Evolutionary conservation across 2,888 invertebrate genomes (phyloP).

Genomic region (Acrobeloides nanus): DNA sequence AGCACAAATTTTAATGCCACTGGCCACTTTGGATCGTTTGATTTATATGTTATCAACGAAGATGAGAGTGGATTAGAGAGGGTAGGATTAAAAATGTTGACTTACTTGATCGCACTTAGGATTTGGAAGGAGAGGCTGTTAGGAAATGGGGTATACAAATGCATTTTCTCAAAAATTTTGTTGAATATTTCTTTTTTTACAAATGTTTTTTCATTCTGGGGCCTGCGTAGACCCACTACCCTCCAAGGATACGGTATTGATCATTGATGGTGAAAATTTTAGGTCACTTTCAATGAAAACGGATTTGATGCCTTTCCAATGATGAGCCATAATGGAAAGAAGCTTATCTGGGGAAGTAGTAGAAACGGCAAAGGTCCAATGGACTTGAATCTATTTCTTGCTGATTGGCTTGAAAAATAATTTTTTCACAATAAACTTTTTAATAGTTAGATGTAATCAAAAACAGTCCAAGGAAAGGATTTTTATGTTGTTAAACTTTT

Average conservation of each 20-base stretch:
- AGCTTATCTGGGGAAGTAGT: constrained; percentile 26
- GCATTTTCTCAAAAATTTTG: too few relatives aligned
- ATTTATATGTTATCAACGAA: constrained; percentile 24
- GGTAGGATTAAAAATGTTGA: constrained; percentile 6
- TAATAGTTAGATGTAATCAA: too few relatives aligned
- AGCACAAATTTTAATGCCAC: constrained; percentile 24
- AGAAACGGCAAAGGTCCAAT: constrained; percentile 12
- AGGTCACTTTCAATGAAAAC: constrained; percentile 27
- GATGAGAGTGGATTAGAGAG: constrained; percentile 24
- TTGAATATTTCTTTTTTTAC: neutral
- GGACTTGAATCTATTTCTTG: constrained; percentile 32
- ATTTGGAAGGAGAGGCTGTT: too few relatives aligned
- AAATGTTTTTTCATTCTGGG: neutral
- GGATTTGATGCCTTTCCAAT: constrained; percentile 33
- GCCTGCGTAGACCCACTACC: too few relatives aligned
- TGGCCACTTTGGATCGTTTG: constrained; percentile 24
- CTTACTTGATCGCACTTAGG: too few relatives aligned
- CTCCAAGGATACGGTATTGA: too few relatives aligned
- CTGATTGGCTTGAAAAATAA: constrained; percentile 28
- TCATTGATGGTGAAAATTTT: too few relatives aligned
- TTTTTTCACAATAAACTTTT: too few relatives aligned
- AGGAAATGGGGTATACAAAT: too few relatives aligned
- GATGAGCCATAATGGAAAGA: constrained; percentile 21
- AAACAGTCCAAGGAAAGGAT: too few relatives aligned
- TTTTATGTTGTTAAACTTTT: too few relatives aligned